These are phyloP conservation scores for Dasypus novemcinctus DNA, from an alignment of 2,113 vertebrate genomes.

Conservation along the genomic window DNA sequence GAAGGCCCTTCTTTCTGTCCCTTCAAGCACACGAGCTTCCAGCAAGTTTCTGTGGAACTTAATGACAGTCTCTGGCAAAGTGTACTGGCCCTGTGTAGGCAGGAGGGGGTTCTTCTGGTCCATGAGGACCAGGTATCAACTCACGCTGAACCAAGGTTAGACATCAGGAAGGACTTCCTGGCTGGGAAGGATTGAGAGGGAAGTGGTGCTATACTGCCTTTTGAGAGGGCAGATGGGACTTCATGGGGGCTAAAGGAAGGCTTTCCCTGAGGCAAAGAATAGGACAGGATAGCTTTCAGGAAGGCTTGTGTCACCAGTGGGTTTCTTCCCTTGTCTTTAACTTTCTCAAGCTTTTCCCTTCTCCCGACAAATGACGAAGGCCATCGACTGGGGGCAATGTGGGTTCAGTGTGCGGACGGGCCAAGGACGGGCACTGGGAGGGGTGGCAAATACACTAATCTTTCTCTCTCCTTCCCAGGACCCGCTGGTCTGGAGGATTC, in stretches of 20 bases:
- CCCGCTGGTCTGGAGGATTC: conserved; percentile 40
- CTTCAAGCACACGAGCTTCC: background rate
- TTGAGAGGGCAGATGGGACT: conserved; percentile 33
- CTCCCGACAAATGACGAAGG: background rate
- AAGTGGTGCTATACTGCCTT: background rate
- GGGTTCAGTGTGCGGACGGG: background rate
- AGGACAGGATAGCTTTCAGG: background rate
- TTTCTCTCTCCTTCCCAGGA: background rate
- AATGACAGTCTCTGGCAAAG: background rate
- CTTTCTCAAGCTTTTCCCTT: background rate
- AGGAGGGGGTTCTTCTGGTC: background rate
- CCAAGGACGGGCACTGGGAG: background rate
- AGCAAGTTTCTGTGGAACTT: background rate
- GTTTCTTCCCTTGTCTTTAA: background rate
- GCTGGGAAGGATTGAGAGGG: background rate
- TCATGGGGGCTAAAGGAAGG: background rate
- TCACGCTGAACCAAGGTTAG: background rate
- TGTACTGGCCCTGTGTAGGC: background rate
- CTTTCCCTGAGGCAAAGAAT: background rate
- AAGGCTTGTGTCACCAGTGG: background rate
- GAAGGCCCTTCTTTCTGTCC: background rate
- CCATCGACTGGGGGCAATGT: background rate
- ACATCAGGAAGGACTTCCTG: conserved; percentile 33
- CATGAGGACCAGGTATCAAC: background rate
- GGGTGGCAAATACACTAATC: background rate